phyloP scores from a whole-genome alignment of 2,113 vertebrate genomes.

The Recurvirostra avosetta region DNA sequence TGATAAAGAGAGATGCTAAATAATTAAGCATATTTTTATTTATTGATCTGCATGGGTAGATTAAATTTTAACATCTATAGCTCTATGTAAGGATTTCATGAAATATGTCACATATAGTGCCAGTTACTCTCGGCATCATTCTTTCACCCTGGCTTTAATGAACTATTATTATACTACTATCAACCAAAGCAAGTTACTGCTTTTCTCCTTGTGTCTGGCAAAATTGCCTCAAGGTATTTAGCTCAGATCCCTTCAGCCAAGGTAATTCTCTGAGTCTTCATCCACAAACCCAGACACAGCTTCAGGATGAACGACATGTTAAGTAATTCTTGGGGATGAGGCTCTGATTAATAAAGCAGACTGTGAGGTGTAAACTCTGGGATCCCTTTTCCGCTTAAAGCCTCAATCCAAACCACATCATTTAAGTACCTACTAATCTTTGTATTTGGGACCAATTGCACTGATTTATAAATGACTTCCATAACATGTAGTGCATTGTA shows the following conservation, averaged over 20 bases:
- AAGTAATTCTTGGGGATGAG: background rate
- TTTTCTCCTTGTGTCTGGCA: background rate
- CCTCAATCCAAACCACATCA: background rate
- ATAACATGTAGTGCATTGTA: background rate
- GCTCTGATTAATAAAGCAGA: background rate
- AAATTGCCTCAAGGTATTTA: background rate
- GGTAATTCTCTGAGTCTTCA: background rate
- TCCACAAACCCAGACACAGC: background rate
- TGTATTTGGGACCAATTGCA: background rate
- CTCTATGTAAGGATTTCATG: background rate
- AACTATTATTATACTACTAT: background rate
- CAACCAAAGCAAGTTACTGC: background rate
- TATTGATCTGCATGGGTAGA: background rate
- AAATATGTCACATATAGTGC: background rate
- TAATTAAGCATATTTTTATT: constrained; percentile 47
- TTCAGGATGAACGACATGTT: background rate
- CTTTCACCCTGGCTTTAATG: background rate
- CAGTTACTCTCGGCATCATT: background rate
- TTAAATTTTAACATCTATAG: constrained; percentile 26
- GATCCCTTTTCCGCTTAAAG: background rate
- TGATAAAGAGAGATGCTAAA: constrained; percentile 28
- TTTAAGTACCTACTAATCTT: background rate
- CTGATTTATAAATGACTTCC: background rate
- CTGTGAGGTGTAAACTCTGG: background rate
- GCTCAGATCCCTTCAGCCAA: background rate